Evolutionary conservation across 2,888 invertebrate species (phyloP), one percentile per base, ranked within the genome.

Genomic region (Yponomeuta evonymella): DNA sequence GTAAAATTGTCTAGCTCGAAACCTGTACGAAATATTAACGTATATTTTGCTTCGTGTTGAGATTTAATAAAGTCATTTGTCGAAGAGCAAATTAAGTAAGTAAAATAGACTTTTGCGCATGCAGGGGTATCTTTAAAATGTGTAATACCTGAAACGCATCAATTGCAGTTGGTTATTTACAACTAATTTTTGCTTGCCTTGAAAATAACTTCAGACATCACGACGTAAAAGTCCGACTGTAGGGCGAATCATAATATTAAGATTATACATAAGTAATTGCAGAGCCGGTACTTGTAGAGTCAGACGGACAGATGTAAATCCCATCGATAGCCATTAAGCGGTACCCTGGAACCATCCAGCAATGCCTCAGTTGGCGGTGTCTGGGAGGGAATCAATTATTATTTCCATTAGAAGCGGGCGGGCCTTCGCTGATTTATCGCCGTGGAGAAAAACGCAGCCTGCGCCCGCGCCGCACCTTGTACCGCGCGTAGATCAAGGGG

Each of bases 321-420:
- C 51, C 51, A 58, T 58, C 51, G 51, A 58, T 58, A 58, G 51
- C 51, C 51, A 58, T 58, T 58, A 58, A 58, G 51, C 15, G n/a
- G 36, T 67, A 36, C 30, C 36, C 67, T 67, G 36, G 67, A 67
- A 67, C 33, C 33, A 36, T 67, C 33, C 33, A 12, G 67, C 67
- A 67, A 6, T 43, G 51, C 6, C 15, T 48, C 66, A 66, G 12
- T 15, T 29, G 58, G 51, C 30, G 15, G 15, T 66, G 67, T 67
- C 75, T 74, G 79, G 79, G 77, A 77, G 80, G 81, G 80, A 83
- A 85, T 85, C 84, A 85, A 85, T 85, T 85, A 85, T 81, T 82
- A 81, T 81, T 84, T 78, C 81, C 83, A 85, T 85, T 84, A 84
- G 82, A 83, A 75, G 76, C 75, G 76, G 85, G 85, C 84, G 84